Evolutionary conservation across 2,113 vertebrate species (phyloP).

Genomic region (Semnornis frantzii): DNA sequence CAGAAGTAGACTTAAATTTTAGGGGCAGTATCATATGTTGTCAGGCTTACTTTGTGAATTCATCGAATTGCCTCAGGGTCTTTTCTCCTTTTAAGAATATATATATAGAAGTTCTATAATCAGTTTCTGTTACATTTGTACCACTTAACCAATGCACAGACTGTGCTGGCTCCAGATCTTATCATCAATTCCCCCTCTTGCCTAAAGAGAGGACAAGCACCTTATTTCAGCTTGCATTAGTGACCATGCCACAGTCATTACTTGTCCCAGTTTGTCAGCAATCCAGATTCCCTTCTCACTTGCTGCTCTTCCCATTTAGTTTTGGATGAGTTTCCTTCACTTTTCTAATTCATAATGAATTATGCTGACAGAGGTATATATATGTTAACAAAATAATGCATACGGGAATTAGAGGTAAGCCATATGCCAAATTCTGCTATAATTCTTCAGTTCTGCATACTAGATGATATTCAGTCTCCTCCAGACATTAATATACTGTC

Average conservation of each 20-base stretch:
- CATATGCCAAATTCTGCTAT: constrained; percentile 55
- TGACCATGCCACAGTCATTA: constrained; percentile 7
- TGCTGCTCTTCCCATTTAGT: constrained; percentile 33
- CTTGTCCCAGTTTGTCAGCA: constrained; percentile 52
- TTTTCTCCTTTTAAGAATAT: constrained; percentile 26
- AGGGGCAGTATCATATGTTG: neutral
- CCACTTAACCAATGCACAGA: constrained; percentile 40
- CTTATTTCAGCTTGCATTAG: constrained; percentile 52
- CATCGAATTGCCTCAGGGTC: neutral
- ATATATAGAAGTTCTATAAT: neutral
- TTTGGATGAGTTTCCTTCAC: constrained; percentile 56
- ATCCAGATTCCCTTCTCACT: constrained; percentile 30
- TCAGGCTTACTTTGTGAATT: neutral
- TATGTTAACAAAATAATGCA: constrained; percentile 62
- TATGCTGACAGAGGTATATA: constrained; percentile 43
- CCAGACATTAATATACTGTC: neutral
- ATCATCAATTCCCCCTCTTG: constrained; percentile 53
- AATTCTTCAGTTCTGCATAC: constrained; percentile 31
- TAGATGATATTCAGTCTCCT: constrained; percentile 9
- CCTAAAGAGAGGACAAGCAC: constrained; percentile 34
- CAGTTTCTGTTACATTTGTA: constrained; percentile 36
- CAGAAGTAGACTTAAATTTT: neutral
- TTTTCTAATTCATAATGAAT: constrained; percentile 52
- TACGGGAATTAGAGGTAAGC: constrained; percentile 66
- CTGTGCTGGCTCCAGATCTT: constrained; percentile 64